Conservation (phyloP, 2,888 invertebrate species). For the Ophion costatus region DNA sequence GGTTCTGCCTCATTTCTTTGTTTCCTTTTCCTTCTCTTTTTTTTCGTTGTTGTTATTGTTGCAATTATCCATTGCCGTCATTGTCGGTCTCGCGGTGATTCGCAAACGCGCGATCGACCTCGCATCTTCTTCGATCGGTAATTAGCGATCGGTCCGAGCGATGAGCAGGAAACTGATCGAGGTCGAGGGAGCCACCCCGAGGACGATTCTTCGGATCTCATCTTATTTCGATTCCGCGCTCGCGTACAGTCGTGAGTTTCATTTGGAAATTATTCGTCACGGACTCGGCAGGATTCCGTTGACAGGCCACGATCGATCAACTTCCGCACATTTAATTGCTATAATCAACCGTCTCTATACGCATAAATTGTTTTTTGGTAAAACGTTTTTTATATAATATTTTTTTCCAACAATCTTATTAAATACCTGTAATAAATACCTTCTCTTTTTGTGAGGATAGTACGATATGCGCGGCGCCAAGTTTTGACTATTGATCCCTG, state of each 20-base stretch:
- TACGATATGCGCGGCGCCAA: too few species aligned
- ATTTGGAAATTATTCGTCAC: slow-evolving; percentile 28
- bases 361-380: background rate
- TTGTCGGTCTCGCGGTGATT: slow-evolving; percentile 39
- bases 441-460: too few species aligned
- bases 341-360: background rate
- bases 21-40: background rate
- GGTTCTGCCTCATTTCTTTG: background rate
- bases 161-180: slow-evolving; percentile 59
- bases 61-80: slow-evolving; percentile 13
- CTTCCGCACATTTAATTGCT: background rate
- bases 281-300: background rate
- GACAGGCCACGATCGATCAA: background rate
- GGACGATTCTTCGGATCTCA: slow-evolving; percentile 23
- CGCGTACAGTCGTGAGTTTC: slow-evolving; percentile 32
- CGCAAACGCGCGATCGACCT: slow-evolving; percentile 41
- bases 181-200: slow-evolving; percentile 50
- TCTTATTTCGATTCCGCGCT: slow-evolving; percentile 24
- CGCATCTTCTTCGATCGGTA: slow-evolving; percentile 49
- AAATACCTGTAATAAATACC: too few species aligned
- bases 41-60: slow-evolving; percentile 21
- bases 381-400: background rate
- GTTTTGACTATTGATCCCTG: too few species aligned
- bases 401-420: too few species aligned
- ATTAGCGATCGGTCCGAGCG: slow-evolving; percentile 57